Percentiles rank a stretch among this genome's conserved stretches.
phyloP scores from a whole-genome alignment of 2,797 vertebrate genomes.

The Heliangelus exortis region DNA sequence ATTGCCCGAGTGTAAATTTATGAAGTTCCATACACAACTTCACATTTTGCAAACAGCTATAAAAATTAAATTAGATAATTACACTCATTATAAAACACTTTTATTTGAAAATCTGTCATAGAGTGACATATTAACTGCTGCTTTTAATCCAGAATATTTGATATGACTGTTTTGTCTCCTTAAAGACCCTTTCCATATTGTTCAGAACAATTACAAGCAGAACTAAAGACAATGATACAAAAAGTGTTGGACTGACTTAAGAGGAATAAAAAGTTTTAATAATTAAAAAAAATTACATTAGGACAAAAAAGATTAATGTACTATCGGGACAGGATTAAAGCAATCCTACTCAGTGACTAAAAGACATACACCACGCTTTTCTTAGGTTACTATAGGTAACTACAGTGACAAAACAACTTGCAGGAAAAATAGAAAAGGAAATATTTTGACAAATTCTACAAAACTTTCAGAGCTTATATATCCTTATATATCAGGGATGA shows the following conservation, averaged over 20 bases:
- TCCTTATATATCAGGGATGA: background rate
- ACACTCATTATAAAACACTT: background rate
- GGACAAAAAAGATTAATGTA: background rate
- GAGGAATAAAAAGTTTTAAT: background rate
- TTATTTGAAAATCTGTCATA: background rate
- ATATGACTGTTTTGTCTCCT: background rate
- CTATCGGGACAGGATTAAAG: background rate
- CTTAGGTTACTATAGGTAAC: background rate
- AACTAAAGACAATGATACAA: background rate
- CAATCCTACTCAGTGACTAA: background rate
- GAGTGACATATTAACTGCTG: background rate
- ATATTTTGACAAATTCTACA: background rate
- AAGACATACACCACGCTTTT: background rate
- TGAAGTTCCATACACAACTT: background rate
- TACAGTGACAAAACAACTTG: background rate
- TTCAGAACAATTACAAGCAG: background rate
- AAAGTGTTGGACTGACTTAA: background rate
- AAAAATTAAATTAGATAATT: background rate
- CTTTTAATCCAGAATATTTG: background rate
- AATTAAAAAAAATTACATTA: background rate
- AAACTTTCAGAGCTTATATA: background rate
- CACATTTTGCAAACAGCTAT: background rate
- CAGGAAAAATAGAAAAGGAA: background rate
- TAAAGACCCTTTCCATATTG: background rate
- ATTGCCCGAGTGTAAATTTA: rapidly evolving